A percentile compares a stretch with the other conserved stretches of the same genome.
These are phyloP conservation scores for Zoanthus gigantus DNA, from an alignment of 92 coral and sea anemone species.

Conservation along the genomic window DNA sequence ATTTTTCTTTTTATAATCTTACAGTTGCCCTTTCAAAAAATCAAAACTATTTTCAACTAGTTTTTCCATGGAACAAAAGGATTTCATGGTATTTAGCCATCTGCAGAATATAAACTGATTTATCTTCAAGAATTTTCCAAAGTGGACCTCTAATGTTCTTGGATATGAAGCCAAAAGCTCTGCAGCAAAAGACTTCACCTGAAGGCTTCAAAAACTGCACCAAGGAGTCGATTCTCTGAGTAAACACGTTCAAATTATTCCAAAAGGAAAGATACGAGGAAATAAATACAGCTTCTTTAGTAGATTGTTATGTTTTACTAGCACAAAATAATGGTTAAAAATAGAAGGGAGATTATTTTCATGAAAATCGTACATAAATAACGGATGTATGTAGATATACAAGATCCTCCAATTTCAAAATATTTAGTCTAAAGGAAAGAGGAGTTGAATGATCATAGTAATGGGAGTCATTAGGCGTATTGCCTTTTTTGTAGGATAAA, in stretches of 20 bases:
- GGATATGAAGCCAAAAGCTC: slow-evolving; percentile 48
- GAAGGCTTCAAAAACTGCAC: slow-evolving; percentile 50
- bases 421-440: too few species aligned
- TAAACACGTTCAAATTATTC: slow-evolving; percentile 40
- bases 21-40: slow-evolving; percentile 47
- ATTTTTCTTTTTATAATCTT: slow-evolving; percentile 41
- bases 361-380: too few species aligned
- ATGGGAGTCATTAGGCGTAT: too few species aligned
- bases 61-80: slow-evolving; percentile 43
- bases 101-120: slow-evolving; percentile 44
- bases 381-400: too few species aligned
- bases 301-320: slow-evolving; percentile 39
- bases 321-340: not conserved
- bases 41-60: slow-evolving; percentile 31
- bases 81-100: slow-evolving; percentile 31
- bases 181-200: slow-evolving; percentile 45
- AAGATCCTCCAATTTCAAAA: too few species aligned
- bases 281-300: slow-evolving; percentile 20
- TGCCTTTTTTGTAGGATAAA: too few species aligned
- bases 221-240: slow-evolving; percentile 51
- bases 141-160: slow-evolving; percentile 50
- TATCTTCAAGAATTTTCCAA: slow-evolving; percentile 46
- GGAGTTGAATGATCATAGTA: too few species aligned
- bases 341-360: slow-evolving; percentile 15
- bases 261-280: slow-evolving; percentile 31